These are phyloP conservation scores for Zapus hudsonius DNA, from an alignment of 2,113 vertebrate species.

Conservation along the genomic window DNA sequence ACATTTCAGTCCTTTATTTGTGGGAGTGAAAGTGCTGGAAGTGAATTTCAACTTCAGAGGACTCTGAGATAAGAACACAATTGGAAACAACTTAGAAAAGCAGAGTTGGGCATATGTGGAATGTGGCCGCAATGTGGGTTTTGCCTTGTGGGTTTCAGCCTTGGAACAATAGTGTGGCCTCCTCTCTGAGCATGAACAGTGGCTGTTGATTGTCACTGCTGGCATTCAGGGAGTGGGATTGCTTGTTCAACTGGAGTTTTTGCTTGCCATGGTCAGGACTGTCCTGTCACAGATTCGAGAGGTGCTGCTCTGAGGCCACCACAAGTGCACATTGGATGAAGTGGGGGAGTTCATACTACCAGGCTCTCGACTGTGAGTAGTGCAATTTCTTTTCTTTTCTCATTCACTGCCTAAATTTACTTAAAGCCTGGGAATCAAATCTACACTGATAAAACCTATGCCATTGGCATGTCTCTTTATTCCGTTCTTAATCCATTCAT, in stretches of 20 bases:
- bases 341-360: neutral
- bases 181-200: neutral
- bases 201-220: neutral
- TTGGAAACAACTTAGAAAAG: neutral
- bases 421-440: neutral
- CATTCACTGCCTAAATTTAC: neutral
- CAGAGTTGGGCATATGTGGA: neutral
- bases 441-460: neutral
- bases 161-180: neutral
- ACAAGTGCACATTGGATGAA: neutral
- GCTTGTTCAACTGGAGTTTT: neutral
- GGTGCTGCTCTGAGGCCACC: neutral
- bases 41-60: neutral
- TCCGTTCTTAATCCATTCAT: neutral
- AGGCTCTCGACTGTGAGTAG: neutral
- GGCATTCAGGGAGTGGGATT: neutral
- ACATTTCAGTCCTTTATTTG: neutral
- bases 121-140: neutral
- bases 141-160: neutral
- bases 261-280: neutral
- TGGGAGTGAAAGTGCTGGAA: neutral
- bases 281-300: neutral
- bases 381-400: neutral
- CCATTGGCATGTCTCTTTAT: neutral
- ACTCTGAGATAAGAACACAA: conserved; percentile 41